These are phyloP conservation scores for Caiman crocodilus DNA, from an alignment of 2,797 vertebrate genomes.

Conservation along the genomic window DNA sequence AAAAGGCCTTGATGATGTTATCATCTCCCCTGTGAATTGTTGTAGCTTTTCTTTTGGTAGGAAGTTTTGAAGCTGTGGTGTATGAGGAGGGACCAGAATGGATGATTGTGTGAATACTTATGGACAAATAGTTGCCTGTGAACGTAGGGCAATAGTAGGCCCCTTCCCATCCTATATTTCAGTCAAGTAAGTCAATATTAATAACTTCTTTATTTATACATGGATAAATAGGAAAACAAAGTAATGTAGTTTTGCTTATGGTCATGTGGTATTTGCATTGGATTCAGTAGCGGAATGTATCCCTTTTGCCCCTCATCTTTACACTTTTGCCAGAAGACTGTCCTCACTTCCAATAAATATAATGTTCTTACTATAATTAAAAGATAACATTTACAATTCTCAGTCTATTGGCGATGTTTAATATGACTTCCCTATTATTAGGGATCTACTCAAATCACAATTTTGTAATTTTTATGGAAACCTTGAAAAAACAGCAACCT, in stretches of 20 bases:
- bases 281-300: background rate
- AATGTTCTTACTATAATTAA: conserved; percentile 10
- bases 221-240: conserved; percentile 25
- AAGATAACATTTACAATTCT: background rate
- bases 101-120: no score
- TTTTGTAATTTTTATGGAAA: no score
- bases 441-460: no score
- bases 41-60: no score
- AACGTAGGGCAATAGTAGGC: no score
- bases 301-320: conserved; percentile 4
- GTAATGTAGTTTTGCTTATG: background rate
- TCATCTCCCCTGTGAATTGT: no score
- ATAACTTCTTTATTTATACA: background rate
- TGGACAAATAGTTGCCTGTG: no score
- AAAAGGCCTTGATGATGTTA: no score
- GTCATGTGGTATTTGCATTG: background rate
- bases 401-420: conserved; percentile 1
- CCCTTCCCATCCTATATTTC: background rate
- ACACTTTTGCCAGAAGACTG: background rate
- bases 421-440: background rate
- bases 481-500: no score
- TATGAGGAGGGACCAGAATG: no score
- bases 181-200: background rate
- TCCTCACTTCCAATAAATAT: background rate
- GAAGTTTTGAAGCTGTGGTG: no score